Evolutionary conservation across 2,888 invertebrate genomes (phyloP).

Genomic region (Girardia tigrina): DNA sequence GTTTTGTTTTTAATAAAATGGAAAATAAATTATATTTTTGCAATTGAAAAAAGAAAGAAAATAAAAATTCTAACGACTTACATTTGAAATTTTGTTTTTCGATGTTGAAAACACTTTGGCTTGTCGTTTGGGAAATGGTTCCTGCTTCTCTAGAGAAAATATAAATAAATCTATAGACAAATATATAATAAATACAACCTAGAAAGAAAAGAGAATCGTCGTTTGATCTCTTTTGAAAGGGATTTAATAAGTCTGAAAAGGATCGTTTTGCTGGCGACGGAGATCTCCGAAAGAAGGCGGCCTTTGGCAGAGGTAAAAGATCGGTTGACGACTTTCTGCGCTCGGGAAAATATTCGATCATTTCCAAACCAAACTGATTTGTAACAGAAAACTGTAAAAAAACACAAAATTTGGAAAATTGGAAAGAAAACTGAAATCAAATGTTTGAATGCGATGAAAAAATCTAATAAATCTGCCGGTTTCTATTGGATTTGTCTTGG

Average conservation of each 20-base stretch:
- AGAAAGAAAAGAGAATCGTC: neutral
- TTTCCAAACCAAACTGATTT: neutral
- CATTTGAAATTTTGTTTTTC: neutral
- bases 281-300: neutral
- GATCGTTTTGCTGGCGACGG: neutral
- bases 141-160: neutral
- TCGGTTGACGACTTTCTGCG: neutral
- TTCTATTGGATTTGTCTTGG: neutral
- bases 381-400: neutral
- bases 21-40: no score
- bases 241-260: neutral
- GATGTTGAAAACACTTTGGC: neutral
- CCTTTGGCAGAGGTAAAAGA: neutral
- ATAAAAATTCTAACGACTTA: no score
- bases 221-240: neutral
- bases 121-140: neutral
- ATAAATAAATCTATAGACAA: neutral
- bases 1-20: no score
- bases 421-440: no score
- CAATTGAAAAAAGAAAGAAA: no score
- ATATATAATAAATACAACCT: neutral
- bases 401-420: no score
- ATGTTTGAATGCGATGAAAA: neutral
- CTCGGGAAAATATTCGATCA: neutral
- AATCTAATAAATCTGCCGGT: neutral